Conservation (phyloP, 1,140 invertebrate genomes). For the Ceratoteleas bidentatus region DNA sequence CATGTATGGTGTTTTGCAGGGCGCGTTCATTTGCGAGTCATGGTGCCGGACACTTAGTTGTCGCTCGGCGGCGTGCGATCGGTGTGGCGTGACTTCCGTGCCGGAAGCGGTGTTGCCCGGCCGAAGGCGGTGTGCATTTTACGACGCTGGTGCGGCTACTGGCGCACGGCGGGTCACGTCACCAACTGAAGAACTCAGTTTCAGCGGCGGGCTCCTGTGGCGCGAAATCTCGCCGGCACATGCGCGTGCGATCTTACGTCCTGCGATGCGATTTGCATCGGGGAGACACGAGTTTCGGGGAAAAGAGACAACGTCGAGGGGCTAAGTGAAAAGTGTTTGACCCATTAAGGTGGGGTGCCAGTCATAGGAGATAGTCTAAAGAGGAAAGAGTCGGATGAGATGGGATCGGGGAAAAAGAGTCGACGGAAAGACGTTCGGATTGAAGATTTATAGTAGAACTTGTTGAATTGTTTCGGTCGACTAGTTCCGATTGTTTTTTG, state of each 20-base stretch:
- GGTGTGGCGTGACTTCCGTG: constrained; percentile 11
- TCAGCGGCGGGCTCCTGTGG: constrained; percentile 40
- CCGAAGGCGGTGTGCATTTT: constrained; percentile 25
- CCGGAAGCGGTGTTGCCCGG: constrained; percentile 10
- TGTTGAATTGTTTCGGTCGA: no score
- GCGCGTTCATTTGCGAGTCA: constrained; percentile 47
- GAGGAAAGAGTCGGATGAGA: no score
- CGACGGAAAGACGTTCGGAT: no score
- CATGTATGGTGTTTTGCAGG: constrained; percentile 45
- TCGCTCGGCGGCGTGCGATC: constrained; percentile 2
- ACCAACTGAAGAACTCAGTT: constrained; percentile 69
- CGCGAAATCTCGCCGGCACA: constrained; percentile 68
- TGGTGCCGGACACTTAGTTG: constrained; percentile 14
- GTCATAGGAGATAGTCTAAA: no score
- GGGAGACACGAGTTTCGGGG: no score
- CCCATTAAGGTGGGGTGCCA: no score
- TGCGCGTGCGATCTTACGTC: constrained; percentile 61
- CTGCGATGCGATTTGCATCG: background rate
- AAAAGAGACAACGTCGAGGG: no score
- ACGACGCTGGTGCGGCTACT: constrained; percentile 27
- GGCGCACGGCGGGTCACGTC: constrained; percentile 56
- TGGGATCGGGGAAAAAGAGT: no score
- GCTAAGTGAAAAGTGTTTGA: no score
- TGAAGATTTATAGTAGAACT: no score
- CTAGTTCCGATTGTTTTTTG: no score